These are phyloP conservation scores for Gymnothorax javanicus DNA, from an alignment of 2,797 vertebrate species.

Conservation along the genomic window DNA sequence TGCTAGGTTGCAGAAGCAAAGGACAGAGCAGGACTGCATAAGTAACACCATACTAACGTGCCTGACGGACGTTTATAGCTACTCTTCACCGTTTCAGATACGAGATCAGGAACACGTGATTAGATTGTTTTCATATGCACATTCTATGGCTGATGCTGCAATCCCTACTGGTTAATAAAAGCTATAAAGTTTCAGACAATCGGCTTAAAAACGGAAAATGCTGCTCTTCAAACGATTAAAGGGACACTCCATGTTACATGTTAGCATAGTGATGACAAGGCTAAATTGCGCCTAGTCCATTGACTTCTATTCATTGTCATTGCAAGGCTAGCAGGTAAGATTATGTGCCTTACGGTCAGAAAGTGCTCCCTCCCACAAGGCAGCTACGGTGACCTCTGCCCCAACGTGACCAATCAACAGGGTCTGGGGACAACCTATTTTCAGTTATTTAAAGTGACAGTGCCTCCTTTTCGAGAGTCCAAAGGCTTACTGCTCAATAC, in stretches of 20 bases:
- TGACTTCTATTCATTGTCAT: no score
- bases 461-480: not conserved
- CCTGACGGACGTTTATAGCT: not conserved
- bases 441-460: not conserved
- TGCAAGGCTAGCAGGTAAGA: not conserved
- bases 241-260: no score
- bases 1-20: not conserved
- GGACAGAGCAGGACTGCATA: not conserved
- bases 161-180: no score
- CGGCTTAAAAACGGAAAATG: no score
- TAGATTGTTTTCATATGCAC: no score
- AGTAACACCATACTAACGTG: no score
- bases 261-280: no score
- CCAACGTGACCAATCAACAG: not conserved
- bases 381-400: not conserved
- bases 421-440: not conserved
- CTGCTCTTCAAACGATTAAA: no score
- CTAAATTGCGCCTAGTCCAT: no score
- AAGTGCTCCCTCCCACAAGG: not conserved
- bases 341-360: not conserved
- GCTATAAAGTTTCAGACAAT: no score
- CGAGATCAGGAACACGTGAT: no score
- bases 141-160: no score
- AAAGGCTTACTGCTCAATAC: constrained; percentile 54
- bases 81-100: not conserved